These are phyloP conservation scores for Tetanocera ferruginea DNA, from an alignment of 2,888 invertebrate species.

Conservation along the genomic window DNA sequence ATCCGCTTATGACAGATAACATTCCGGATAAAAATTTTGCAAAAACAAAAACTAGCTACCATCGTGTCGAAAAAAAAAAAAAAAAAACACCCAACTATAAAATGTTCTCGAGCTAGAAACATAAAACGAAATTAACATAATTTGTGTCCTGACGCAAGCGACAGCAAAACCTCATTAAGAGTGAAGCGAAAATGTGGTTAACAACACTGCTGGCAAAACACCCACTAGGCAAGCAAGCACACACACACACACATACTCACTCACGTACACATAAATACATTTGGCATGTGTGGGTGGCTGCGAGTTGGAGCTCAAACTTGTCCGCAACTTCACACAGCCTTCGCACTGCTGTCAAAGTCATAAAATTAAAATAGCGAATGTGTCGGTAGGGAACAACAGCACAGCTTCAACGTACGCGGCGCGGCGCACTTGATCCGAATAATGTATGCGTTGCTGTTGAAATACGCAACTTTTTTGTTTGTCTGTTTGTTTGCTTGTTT, in stretches of 20 bases:
- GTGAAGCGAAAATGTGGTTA: constrained; percentile 13
- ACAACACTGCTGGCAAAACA: neutral
- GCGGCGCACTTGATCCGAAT: constrained; percentile 23
- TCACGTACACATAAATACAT: too few species aligned
- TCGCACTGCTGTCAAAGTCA: constrained; percentile 8
- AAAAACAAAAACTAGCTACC: neutral
- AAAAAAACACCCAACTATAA: neutral
- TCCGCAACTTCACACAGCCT: neutral
- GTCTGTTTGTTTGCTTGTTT: neutral
- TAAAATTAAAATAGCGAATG: constrained; percentile 18
- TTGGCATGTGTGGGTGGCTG: neutral
- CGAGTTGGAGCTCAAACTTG: neutral
- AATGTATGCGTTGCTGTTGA: constrained; percentile 1
- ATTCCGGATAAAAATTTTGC: constrained; percentile 9
- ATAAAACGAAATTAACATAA: constrained; percentile 35
- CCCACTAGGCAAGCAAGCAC: neutral
- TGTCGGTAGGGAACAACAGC: neutral
- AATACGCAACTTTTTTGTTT: neutral
- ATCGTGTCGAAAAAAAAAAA: neutral
- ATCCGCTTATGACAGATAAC: constrained; percentile 16
- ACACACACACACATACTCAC: neutral
- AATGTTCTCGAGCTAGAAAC: neutral
- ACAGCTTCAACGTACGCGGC: constrained; percentile 4
- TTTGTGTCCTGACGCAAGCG: constrained; percentile 14
- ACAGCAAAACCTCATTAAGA: constrained; percentile 27